Conservation (phyloP, 2,888 invertebrate genomes). For the Mesoligia furuncula region DNA sequence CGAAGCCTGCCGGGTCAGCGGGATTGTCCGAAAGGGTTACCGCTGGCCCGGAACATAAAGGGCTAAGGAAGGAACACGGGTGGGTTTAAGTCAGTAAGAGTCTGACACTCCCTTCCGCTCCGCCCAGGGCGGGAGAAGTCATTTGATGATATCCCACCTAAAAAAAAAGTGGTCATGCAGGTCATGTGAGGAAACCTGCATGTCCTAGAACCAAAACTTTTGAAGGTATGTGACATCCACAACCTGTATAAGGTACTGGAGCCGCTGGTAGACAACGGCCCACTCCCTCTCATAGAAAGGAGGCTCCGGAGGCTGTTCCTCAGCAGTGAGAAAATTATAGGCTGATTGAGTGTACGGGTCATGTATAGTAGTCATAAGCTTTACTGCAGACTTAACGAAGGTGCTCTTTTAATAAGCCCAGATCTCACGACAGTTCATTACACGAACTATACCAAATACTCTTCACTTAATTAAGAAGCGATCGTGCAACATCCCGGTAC, state of each 20-base stretch:
- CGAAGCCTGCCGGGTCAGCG: too few species aligned
- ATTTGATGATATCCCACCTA: too few species aligned
- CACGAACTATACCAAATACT: slow-evolving; percentile 45
- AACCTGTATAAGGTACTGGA: not conserved
- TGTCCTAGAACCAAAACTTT: not conserved
- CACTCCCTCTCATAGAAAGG: too few species aligned
- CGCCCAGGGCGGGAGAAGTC: too few species aligned
- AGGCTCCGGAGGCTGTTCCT: too few species aligned
- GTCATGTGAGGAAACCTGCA: not conserved
- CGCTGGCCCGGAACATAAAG: too few species aligned
- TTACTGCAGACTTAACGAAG: not conserved
- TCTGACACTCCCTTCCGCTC: too few species aligned
- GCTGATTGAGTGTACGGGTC: not conserved
- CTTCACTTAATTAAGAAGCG: slow-evolving; percentile 46
- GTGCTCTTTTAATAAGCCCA: slow-evolving; percentile 22
- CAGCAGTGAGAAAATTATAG: too few species aligned
- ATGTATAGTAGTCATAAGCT: not conserved
- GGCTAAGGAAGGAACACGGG: too few species aligned
- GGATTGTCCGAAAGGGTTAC: too few species aligned
- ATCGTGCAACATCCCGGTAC: slow-evolving; percentile 40
- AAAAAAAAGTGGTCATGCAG: not conserved
- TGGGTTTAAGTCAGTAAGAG: too few species aligned
- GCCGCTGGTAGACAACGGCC: too few species aligned
- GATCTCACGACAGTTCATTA: slow-evolving; percentile 37
- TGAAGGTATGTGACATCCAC: not conserved